Evolutionary conservation across 35 echinoderm and acorn worm genomes (phyloP), one percentile per base, ranked within the genome.

Genomic region (Acanthaster planci): DNA sequence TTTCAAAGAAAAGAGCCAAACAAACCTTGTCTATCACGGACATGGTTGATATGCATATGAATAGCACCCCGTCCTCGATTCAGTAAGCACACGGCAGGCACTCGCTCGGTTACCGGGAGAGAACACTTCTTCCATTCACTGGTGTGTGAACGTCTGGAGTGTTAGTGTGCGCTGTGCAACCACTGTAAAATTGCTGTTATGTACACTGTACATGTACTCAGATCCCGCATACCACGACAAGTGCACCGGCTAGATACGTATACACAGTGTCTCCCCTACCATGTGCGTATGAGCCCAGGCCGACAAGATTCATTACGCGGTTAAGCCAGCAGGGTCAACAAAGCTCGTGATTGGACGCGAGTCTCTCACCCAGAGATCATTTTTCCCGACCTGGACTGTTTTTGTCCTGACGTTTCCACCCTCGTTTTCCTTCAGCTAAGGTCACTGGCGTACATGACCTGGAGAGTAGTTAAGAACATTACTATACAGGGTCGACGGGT

Each of bases 11-110:
- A 29, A 72, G 64, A 47, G 42, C 42, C 23, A 29, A 14, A 72
- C 64, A 72, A 72, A 72, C 64, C 64, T 72, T 72, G 64, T 72
- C 64, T 72, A 72, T 72, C 14, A 72, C 64, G 26, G 64, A 72
- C 64, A 72, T 72, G 64, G 64, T 34, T 72, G 64, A 72, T 72
- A 72, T 72, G 34, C 64, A 72, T 72, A 72, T 72, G 64, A 72
- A 72, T 72, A 35, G 64, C 19, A 19, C 18, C 14, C 64, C 14
- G 30, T 34, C 30, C 64, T 12, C 18, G 34, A 68, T 23, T 72
- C 19, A 72, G 30, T 47, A 12, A 47, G 42, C 42, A 47, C 42
- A 12, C 42, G 64, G 64, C 23, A 34, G 10, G 64, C 34, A 72
- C 64, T 72, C 64, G 7, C 22, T 34, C 22, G 26, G 2, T 14